Evolutionary conservation across 2,888 invertebrate genomes (phyloP).

Genomic region (Calliopum simillimum): DNA sequence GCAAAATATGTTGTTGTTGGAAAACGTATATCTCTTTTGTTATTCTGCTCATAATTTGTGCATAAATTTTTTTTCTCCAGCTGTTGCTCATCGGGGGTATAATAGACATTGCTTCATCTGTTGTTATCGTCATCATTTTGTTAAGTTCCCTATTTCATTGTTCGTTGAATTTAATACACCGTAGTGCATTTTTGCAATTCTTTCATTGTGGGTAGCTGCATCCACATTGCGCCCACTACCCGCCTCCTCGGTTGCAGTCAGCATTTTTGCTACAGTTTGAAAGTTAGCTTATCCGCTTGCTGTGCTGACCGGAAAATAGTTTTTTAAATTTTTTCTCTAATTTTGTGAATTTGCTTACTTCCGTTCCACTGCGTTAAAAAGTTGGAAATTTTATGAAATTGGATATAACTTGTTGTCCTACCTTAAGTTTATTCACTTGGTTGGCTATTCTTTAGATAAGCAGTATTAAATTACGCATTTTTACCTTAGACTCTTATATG

Average conservation of each 20-base stretch:
- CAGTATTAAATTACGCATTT: too few relatives aligned
- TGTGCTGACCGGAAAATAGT: slow-evolving; percentile 12
- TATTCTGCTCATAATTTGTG: background rate
- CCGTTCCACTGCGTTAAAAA: slow-evolving; percentile 8
- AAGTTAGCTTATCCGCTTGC: background rate
- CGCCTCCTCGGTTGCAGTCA: background rate
- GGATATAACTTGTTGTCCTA: background rate
- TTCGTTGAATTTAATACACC: slow-evolving; percentile 11
- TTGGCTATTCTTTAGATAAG: too few relatives aligned
- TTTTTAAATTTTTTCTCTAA: slow-evolving; percentile 1
- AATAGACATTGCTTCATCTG: too few relatives aligned
- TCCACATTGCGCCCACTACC: background rate
- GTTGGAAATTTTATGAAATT: too few relatives aligned
- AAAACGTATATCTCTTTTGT: background rate
- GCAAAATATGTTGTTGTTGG: background rate
- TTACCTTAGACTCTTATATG: too few relatives aligned
- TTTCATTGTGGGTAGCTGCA: background rate
- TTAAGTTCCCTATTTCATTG: background rate
- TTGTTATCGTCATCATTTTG: background rate
- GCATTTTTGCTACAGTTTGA: too few relatives aligned
- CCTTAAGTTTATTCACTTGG: too few relatives aligned
- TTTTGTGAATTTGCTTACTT: background rate
- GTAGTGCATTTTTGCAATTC: background rate
- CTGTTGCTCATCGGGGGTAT: background rate
- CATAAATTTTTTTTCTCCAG: background rate